Conservation (phyloP, 2,113 vertebrate species). For the Psettodes erumei region DNA sequence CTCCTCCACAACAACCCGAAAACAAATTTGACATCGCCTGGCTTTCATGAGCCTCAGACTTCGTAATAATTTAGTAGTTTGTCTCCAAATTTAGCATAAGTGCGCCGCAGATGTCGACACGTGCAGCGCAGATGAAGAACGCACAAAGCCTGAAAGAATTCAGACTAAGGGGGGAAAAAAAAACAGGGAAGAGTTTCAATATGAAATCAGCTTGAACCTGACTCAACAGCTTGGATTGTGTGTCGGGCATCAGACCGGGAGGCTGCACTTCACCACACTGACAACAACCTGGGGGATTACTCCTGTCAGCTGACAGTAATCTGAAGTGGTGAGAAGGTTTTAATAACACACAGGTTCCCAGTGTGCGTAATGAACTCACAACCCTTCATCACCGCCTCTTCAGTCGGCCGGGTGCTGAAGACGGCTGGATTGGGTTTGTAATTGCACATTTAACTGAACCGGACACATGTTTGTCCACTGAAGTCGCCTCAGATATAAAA, state of each 20-base stretch:
- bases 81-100: slow-evolving; percentile 24
- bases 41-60: slow-evolving; percentile 11
- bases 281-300: not conserved
- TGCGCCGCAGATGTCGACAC: not conserved
- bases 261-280: not conserved
- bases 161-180: not conserved
- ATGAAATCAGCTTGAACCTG: not conserved
- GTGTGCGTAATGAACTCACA: not conserved
- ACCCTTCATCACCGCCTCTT: too few relatives aligned
- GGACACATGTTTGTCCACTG: too few relatives aligned
- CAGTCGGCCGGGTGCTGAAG: too few relatives aligned
- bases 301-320: not conserved
- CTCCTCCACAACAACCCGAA: slow-evolving; percentile 56
- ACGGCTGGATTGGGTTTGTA: too few relatives aligned
- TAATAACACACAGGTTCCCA: not conserved
- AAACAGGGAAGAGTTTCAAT: not conserved
- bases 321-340: not conserved
- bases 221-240: not conserved
- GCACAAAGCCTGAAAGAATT: not conserved
- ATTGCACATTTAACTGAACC: too few relatives aligned
- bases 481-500: too few relatives aligned
- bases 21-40: slow-evolving; percentile 28
- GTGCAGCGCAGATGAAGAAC: not conserved
- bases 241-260: not conserved
- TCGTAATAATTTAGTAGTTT: slow-evolving; percentile 47